phyloP scores from a whole-genome alignment of 92 coral and sea anemone species.

The Porites divaricata region DNA sequence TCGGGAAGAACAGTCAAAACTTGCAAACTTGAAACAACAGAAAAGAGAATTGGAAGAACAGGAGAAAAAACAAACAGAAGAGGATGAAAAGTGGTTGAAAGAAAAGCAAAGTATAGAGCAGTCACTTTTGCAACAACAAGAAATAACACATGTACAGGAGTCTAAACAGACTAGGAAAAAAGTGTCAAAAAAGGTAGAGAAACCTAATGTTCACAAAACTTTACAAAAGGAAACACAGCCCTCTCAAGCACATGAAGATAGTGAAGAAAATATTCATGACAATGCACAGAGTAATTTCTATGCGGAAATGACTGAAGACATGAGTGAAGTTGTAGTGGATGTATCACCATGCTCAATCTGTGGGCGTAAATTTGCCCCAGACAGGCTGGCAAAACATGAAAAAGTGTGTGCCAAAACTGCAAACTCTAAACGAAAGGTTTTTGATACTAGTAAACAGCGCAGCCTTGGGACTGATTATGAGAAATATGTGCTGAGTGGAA shows the following conservation, averaged over 20 bases:
- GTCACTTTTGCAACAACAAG: conserved; percentile 14
- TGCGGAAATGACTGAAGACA: conserved; percentile 53
- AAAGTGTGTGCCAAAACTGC: conserved; percentile 81
- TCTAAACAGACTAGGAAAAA: conserved; percentile 14
- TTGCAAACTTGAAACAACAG: conserved; percentile 70
- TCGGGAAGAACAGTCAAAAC: conserved; percentile 71
- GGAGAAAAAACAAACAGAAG: conserved; percentile 67
- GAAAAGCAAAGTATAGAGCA: conserved; percentile 29
- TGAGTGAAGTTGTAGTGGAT: conserved; percentile 43
- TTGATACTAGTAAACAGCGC: conserved; percentile 83
- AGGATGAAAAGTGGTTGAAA: conserved; percentile 47
- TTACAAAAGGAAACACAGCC: conserved; percentile 25
- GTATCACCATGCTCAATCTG: conserved; percentile 84
- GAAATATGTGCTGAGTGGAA: conserved; percentile 74
- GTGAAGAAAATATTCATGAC: conserved; percentile 41
- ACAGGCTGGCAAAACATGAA: conserved; percentile 84
- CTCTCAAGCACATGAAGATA: conserved; percentile 13
- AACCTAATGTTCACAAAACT: not conserved
- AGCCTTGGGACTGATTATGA: conserved; percentile 84
- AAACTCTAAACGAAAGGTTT: conserved; percentile 79
- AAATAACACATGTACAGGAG: not conserved
- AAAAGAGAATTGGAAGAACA: conserved; percentile 79
- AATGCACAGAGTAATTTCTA: conserved; percentile 59
- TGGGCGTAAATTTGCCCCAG: conserved; percentile 91
- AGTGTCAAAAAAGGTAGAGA: conserved; percentile 13